Base-by-base conservation (phyloP, 2,888 invertebrate species). In the Mythimna pallens region DNA sequence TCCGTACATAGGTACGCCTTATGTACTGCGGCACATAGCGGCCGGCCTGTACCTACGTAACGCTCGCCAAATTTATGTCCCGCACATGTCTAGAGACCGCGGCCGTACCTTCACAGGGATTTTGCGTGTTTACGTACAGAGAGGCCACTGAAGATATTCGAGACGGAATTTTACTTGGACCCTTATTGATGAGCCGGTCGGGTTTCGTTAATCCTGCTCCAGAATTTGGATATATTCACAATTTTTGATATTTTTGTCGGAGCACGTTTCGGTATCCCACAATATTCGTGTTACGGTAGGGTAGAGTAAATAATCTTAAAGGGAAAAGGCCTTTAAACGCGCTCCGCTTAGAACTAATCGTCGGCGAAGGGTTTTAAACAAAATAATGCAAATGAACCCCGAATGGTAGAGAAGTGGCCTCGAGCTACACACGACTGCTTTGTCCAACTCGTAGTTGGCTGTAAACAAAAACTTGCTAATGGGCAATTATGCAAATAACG, bases 11-110 rank as follows among this genome's bases (percentile, higher is more conserved):
- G 91, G 93, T 94, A 93, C 92, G 89, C 93, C 95, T 94, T 96
- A 95, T 96, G 92, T 96, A 95, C 90, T 88, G 86, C 87, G 89
- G 93, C 89, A 95, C 92, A 95, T 95, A 95, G 93, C 93, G 92
- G 90, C 94, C 94, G 93, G 94, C 93, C 94, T 92, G 92, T 94
- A 94, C 93, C 94, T 95, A 95, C 94, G 95, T 94, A 95, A 94
- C 95, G 93, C 92, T 94, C 93, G 93, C 96, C 96, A 95, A 96
- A 96, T 96, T 96, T 96, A 96, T 96, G 96, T 96, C 94, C 95
- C 95, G 96, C 95, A 96, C 96, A 96, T 96, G 96, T 95, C 96
- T 96, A 90, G 94, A 94, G 95, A 95, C 96, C 96, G 95, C 96
- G 95, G 93, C 89, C 80, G 93, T 94, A 95, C 96, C 95, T 96